Percentiles rank a stretch among this genome's conserved stretches.
Conservation (phyloP, 2,113 vertebrate genomes). For the Carassius carassius region DNA sequence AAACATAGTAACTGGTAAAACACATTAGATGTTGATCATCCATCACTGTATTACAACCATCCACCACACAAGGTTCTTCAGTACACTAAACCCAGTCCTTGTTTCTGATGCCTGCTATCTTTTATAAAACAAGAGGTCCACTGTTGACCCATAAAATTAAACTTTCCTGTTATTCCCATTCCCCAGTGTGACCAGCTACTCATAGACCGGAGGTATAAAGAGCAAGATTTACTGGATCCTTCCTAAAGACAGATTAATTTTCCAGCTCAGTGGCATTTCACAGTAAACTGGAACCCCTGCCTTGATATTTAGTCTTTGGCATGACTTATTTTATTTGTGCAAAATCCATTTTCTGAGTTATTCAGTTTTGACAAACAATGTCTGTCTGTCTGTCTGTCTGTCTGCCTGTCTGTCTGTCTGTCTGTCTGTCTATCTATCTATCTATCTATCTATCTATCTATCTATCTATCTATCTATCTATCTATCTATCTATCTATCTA, state of each 20-base stretch:
- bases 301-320: slow-evolving; percentile 19
- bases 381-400: too few relatives aligned
- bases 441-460: too few relatives aligned
- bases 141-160: slow-evolving; percentile 31
- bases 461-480: too few relatives aligned
- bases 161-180: slow-evolving; percentile 49
- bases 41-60: background rate
- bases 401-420: too few relatives aligned
- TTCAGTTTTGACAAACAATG: slow-evolving; percentile 3
- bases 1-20: background rate
- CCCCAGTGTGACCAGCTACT: slow-evolving; percentile 40
- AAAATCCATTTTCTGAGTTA: slow-evolving; percentile 25
- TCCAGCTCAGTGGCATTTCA: slow-evolving; percentile 34
- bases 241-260: slow-evolving; percentile 41
- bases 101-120: background rate
- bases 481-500: too few relatives aligned
- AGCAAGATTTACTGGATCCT: slow-evolving; percentile 42
- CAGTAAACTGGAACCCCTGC: background rate
- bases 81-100: background rate
- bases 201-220: slow-evolving; percentile 43
- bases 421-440: too few relatives aligned
- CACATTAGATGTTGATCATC: background rate
- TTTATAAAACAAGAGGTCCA: slow-evolving; percentile 31
- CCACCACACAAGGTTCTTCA: background rate
- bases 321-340: slow-evolving; percentile 25